A percentile compares a stretch with the other conserved stretches of the same genome.
These are phyloP conservation scores for Etheostoma spectabile DNA, from an alignment of 2,113 vertebrate species.

Conservation along the genomic window DNA sequence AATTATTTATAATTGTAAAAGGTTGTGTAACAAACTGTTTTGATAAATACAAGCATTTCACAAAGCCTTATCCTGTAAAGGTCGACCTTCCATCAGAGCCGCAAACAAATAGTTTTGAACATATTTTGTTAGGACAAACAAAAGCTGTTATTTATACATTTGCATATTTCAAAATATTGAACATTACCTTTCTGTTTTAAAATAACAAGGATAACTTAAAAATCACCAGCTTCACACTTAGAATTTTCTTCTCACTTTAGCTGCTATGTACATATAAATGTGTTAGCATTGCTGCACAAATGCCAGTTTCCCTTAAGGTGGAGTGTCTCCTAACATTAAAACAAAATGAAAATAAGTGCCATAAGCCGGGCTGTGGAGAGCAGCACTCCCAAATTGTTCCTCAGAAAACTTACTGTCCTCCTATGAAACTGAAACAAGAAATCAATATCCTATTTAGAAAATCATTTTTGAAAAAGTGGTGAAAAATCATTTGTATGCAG, in stretches of 20 bases:
- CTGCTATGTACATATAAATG: conserved; percentile 62
- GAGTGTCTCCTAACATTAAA: conserved; percentile 12
- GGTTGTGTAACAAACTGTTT: conserved; percentile 81
- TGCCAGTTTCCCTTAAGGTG: conserved; percentile 4
- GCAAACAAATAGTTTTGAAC: conserved; percentile 69
- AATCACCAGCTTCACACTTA: conserved; percentile 32
- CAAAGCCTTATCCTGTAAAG: conserved; percentile 76
- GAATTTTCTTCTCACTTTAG: conserved; percentile 31
- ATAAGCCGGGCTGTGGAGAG: conserved; percentile 28
- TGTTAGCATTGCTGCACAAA: conserved; percentile 37
- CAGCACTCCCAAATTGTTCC: conserved; percentile 9
- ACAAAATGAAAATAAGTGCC: conserved; percentile 58
- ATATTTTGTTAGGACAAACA: conserved; percentile 61
- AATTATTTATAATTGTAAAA: conserved; percentile 83
- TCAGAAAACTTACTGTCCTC: conserved; percentile 54
- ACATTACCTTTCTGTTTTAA: conserved; percentile 64
- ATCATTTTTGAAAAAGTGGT: conserved; percentile 26
- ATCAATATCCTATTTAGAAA: conserved; percentile 49
- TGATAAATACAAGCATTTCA: conserved; percentile 86
- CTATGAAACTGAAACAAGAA: conserved; percentile 29
- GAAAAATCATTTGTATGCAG: conserved; percentile 36
- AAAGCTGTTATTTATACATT: conserved; percentile 77
- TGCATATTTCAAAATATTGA: conserved; percentile 82
- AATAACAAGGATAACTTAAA: conserved; percentile 72
- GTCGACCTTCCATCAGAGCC: conserved; percentile 58